Evolutionary conservation across 2,888 invertebrate species (phyloP).

Genomic region (Eulithis prunata): DNA sequence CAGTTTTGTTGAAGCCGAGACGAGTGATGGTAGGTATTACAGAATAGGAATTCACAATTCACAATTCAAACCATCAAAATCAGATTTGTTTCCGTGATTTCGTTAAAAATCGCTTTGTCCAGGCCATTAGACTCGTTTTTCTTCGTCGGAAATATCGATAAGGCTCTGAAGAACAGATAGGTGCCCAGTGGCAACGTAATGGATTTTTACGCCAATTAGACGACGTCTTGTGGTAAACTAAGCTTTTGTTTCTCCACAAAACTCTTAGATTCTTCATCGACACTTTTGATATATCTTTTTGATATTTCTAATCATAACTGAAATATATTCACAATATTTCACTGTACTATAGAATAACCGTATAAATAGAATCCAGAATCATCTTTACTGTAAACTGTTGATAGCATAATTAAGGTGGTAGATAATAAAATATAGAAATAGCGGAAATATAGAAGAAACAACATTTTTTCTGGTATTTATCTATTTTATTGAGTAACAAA

Average conservation of each 20-base stretch:
- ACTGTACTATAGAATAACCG: no score
- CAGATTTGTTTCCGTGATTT: conserved; percentile 36
- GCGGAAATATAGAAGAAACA: no score
- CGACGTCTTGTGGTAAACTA: conserved; percentile 26
- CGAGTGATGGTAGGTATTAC: no score
- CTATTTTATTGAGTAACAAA: no score
- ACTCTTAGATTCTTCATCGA: neutral
- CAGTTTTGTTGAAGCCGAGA: no score
- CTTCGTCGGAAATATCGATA: conserved; percentile 31
- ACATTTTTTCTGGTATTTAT: no score
- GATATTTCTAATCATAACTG: no score
- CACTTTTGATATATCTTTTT: neutral
- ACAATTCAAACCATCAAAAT: conserved; percentile 28
- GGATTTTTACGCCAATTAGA: conserved; percentile 46
- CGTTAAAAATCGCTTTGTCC: conserved; percentile 39
- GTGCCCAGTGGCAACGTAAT: conserved; percentile 38
- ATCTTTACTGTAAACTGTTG: no score
- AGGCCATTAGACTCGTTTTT: conserved; percentile 47
- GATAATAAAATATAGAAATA: no score
- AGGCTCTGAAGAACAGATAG: conserved; percentile 34
- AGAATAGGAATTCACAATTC: conserved; percentile 25
- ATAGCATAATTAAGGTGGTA: no score
- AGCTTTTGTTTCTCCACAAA: conserved; percentile 24
- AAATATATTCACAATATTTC: no score
- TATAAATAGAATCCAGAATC: no score